Evolutionary conservation across 1,140 invertebrate genomes (phyloP), one percentile per base, ranked within the genome.

Genomic region (Bathynomus jamesi): DNA sequence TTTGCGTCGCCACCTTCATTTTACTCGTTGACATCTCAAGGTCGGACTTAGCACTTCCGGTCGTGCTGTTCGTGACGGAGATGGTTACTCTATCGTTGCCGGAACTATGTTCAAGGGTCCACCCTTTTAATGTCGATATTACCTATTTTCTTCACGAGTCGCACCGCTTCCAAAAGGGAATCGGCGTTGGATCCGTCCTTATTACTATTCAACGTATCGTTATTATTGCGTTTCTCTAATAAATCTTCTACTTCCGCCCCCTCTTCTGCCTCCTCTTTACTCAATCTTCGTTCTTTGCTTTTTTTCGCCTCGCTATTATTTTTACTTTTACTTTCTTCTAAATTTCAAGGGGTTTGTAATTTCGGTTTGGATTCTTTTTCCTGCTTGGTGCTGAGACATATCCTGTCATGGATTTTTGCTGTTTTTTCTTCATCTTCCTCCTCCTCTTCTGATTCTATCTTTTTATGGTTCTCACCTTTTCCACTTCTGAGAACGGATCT

Each of bases 181-280:
- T 53, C 68, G 28, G 21, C 28, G 17, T 17, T 64, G 21, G 63
- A 62, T 11, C 28, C 65, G 31, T 78, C 75, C 61, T 75, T 69
- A 29, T n/a, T n/a, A n/a, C 74, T 78, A 29, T 75, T 66, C 5
- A 70, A 64, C 53, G 70, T 68, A 25, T 74, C 74, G 0, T 78
- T 71, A 2, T n/a, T n/a, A n/a, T n/a, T n/a, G n/a, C n/a, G n/a
- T n/a, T n/a, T n/a, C n/a, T n/a, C n/a, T n/a, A n/a, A n/a, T n/a
- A n/a, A n/a, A n/a, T 80, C 78, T 8, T 79, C 76, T 17, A 78
- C 79, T 24, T 73, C 76, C 30, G 76, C 75, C 25, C 27, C 61
- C 72, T 74, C 64, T 28, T 65, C 29, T 30, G 8, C 63, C 3
- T 40, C 4, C 13, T 67, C 46, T 24, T 60, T 67, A 53, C 21